Conservation (phyloP, 2,888 invertebrate genomes). For the Hypolimnas misippus region DNA sequence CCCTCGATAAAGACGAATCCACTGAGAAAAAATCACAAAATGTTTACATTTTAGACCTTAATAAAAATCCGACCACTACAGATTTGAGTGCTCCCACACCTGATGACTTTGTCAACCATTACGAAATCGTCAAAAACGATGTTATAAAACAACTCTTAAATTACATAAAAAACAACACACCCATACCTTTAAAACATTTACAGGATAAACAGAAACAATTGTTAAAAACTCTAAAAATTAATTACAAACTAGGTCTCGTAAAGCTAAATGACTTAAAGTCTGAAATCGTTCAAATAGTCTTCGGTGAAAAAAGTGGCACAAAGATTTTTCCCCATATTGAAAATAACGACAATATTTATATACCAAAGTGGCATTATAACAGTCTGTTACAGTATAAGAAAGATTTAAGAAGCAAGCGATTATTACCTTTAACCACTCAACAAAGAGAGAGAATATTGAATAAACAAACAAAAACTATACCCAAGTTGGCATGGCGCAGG, state of each 20-base stretch:
- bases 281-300: constrained; percentile 38
- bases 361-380: constrained; percentile 50
- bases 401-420: constrained; percentile 36
- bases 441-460: constrained; percentile 43
- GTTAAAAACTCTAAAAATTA: constrained; percentile 24
- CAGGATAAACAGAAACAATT: constrained; percentile 17
- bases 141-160: constrained; percentile 16
- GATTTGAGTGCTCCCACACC: constrained; percentile 19
- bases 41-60: not conserved
- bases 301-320: constrained; percentile 31
- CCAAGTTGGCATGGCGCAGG: constrained; percentile 46
- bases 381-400: constrained; percentile 32
- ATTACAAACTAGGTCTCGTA: constrained; percentile 11
- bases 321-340: constrained; percentile 47
- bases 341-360: constrained; percentile 48
- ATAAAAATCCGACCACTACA: not conserved
- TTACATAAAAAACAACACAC: constrained; percentile 13
- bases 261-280: constrained; percentile 32
- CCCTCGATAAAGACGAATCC: not conserved
- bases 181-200: not conserved
- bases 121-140: constrained; percentile 30
- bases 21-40: not conserved
- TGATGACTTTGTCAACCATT: constrained; percentile 34
- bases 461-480: constrained; percentile 34
- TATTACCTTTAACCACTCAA: constrained; percentile 50